Conservation (phyloP, 2,888 invertebrate species). For the Druceiella hillmani region DNA sequence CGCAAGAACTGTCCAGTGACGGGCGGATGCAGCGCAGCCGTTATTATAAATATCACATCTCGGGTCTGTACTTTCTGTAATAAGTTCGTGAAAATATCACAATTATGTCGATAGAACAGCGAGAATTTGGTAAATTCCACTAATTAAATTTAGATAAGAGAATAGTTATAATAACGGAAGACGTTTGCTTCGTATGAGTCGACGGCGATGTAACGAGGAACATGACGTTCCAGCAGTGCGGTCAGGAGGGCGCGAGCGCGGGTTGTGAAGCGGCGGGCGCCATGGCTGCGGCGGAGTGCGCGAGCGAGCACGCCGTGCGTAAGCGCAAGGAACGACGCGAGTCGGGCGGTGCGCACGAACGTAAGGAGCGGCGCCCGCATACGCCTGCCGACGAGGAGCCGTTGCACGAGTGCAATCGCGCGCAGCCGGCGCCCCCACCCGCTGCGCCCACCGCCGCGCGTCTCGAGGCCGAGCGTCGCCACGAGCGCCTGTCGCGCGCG, state of each 20-base stretch:
- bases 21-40: too few relatives aligned
- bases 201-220: too few relatives aligned
- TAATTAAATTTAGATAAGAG: too few relatives aligned
- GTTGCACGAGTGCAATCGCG: constrained; percentile 23
- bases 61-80: too few relatives aligned
- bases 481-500: constrained; percentile 42
- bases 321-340: constrained; percentile 59
- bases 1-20: too few relatives aligned
- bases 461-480: constrained; percentile 47
- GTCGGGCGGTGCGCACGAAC: constrained; percentile 48
- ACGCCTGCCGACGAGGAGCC: constrained; percentile 35
- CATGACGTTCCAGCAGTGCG: constrained; percentile 7
- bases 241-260: constrained; percentile 26
- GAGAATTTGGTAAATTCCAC: too few relatives aligned
- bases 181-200: too few relatives aligned
- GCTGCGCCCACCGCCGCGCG: background rate
- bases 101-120: too few relatives aligned
- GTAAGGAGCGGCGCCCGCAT: constrained; percentile 44
- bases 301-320: constrained; percentile 52
- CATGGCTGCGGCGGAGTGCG: constrained; percentile 51
- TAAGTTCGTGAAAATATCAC: too few relatives aligned
- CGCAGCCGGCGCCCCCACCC: constrained; percentile 40
- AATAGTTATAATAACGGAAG: too few relatives aligned
- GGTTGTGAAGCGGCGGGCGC: constrained; percentile 39
- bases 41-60: too few relatives aligned